A percentile compares a stretch with the other conserved stretches of the same genome.
Conservation (phyloP, 2,888 invertebrate genomes). For the Pantelozetes paolii region DNA sequence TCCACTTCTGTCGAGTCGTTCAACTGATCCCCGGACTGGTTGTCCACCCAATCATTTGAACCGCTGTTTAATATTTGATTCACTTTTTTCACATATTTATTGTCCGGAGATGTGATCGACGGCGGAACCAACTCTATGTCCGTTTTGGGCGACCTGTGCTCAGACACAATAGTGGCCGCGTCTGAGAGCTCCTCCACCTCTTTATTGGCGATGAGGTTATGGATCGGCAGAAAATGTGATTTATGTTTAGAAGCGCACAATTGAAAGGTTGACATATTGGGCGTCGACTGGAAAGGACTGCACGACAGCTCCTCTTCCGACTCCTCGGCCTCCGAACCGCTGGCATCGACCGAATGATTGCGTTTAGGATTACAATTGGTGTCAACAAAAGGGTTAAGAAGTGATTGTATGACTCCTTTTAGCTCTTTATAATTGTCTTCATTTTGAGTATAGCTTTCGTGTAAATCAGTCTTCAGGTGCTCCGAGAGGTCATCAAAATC, state of each 20-base stretch:
- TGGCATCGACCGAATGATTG: not conserved
- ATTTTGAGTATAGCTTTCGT: conserved; percentile 28
- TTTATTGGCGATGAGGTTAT: not conserved
- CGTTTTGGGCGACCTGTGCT: not conserved
- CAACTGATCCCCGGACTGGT: too few species aligned
- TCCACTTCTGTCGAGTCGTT: not conserved
- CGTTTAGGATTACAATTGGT: not conserved
- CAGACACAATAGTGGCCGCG: not conserved
- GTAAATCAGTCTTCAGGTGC: conserved; percentile 32
- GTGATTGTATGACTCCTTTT: conserved; percentile 36
- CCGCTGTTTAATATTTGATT: not conserved
- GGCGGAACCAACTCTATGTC: not conserved
- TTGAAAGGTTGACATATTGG: conserved; percentile 22
- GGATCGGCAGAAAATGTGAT: not conserved
- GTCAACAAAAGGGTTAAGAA: conserved; percentile 26
- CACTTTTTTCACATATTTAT: not conserved
- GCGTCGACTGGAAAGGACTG: conserved; percentile 21
- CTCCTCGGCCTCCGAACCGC: not conserved
- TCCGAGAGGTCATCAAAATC: conserved; percentile 29
- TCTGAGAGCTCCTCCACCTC: not conserved
- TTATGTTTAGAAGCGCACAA: conserved; percentile 21
- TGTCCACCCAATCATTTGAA: not conserved
- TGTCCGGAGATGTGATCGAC: not conserved
- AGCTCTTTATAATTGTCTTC: conserved; percentile 38
- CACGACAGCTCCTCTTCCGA: not conserved